These are phyloP conservation scores for Miltochrista miniata DNA, from an alignment of 2,888 invertebrate species.

Conservation along the genomic window DNA sequence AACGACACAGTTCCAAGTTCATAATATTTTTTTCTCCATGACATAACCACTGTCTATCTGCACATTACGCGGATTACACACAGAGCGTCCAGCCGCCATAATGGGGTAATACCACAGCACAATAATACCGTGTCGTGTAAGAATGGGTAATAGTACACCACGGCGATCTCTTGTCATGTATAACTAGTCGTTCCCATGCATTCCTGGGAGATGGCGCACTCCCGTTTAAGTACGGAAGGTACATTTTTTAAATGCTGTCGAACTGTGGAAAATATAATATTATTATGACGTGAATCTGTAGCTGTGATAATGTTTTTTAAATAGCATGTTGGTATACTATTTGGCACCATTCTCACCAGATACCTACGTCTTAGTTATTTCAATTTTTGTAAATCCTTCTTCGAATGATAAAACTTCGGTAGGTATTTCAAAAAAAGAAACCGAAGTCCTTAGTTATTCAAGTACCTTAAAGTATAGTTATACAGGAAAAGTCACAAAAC, in stretches of 20 bases:
- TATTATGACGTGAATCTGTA: too few species aligned
- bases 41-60: slow-evolving; percentile 23
- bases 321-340: too few species aligned
- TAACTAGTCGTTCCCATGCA: slow-evolving; percentile 76
- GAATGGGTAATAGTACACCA: slow-evolving; percentile 58
- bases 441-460: too few species aligned
- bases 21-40: slow-evolving; percentile 17
- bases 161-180: slow-evolving; percentile 71
- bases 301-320: too few species aligned
- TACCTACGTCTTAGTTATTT: too few species aligned
- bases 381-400: too few species aligned
- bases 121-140: slow-evolving; percentile 32
- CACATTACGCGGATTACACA: slow-evolving; percentile 33
- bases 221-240: slow-evolving; percentile 5
- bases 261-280: too few species aligned
- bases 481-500: too few species aligned
- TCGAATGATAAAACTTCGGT: too few species aligned
- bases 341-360: too few species aligned
- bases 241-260: not conserved
- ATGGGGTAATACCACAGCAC: slow-evolving; percentile 56
- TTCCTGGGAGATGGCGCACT: slow-evolving; percentile 49
- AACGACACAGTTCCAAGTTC: not conserved
- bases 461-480: too few species aligned
- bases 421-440: too few species aligned
- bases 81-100: slow-evolving; percentile 30